phyloP scores from a whole-genome alignment of 2,797 vertebrate genomes.

The Sebastes trivittatus region DNA sequence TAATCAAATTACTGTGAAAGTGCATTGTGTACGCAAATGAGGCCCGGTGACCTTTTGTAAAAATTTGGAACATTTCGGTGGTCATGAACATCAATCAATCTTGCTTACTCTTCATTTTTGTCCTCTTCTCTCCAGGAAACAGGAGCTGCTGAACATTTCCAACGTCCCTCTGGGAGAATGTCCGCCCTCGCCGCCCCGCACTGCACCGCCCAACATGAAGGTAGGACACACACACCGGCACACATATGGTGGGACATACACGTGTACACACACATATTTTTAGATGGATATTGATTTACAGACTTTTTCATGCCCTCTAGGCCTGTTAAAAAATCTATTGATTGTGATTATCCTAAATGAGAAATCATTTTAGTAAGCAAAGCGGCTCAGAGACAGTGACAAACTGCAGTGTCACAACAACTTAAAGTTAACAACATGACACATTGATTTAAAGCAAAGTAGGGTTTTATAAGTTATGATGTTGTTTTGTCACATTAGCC shows the following conservation, averaged over 20 bases:
- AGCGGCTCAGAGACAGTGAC: constrained; percentile 8
- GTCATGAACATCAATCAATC: background rate
- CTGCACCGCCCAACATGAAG: constrained; percentile 95
- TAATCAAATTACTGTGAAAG: constrained; percentile 4
- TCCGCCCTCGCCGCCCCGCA: constrained; percentile 92
- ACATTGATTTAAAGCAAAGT: background rate
- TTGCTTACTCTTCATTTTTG: background rate
- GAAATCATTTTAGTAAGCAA: constrained; percentile 12
- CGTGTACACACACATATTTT: background rate
- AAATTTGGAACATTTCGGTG: background rate
- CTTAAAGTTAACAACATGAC: background rate
- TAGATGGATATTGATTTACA: constrained; percentile 17
- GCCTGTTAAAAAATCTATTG: constrained; percentile 17
- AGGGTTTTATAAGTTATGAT: background rate
- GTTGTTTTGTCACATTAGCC: no score
- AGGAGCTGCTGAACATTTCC: constrained; percentile 91
- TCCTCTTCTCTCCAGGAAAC: constrained; percentile 86
- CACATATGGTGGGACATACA: background rate
- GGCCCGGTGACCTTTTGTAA: constrained; percentile 9
- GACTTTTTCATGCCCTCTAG: constrained; percentile 1
- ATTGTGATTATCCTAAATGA: constrained; percentile 17
- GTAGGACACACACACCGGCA: constrained; percentile 70
- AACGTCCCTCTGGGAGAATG: constrained; percentile 88
- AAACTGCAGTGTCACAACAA: background rate
- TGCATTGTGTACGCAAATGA: background rate